Conservation (phyloP, 2,113 vertebrate genomes). For the Leucopternis melanops region DNA sequence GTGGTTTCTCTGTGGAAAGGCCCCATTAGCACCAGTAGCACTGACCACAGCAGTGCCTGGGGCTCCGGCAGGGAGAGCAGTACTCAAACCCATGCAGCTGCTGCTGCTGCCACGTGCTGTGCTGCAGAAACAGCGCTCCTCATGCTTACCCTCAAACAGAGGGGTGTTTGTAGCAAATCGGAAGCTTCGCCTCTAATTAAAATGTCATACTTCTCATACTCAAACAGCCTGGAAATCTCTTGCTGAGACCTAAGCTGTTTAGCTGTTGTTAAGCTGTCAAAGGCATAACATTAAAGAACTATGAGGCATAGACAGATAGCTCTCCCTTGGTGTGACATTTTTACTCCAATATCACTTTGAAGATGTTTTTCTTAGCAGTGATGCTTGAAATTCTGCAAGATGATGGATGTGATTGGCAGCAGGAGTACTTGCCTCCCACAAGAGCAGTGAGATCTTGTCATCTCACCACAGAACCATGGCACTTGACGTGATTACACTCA, state of each 20-base stretch:
- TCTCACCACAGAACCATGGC: no score
- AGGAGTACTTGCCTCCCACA: not conserved
- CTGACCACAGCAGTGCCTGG: not conserved
- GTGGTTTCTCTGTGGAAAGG: not conserved
- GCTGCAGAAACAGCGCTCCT: not conserved
- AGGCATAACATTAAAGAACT: not conserved
- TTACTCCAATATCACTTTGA: not conserved
- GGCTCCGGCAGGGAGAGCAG: not conserved
- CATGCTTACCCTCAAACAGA: not conserved
- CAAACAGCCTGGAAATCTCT: not conserved
- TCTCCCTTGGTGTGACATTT: not conserved
- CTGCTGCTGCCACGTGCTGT: not conserved
- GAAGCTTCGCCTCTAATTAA: not conserved
- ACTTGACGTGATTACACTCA: no score
- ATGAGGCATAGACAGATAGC: not conserved
- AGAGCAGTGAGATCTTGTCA: no score
- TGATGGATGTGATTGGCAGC: not conserved
- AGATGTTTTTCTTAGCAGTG: not conserved
- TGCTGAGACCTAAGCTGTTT: not conserved
- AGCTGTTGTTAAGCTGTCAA: slow-evolving; percentile 4
- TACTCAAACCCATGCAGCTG: not conserved
- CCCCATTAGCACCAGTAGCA: no score
- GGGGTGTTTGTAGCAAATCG: not conserved
- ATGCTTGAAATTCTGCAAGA: not conserved
- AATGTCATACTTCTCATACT: not conserved